Conservation (phyloP, 2,113 vertebrate genomes). For the Sapajus apella region DNA sequence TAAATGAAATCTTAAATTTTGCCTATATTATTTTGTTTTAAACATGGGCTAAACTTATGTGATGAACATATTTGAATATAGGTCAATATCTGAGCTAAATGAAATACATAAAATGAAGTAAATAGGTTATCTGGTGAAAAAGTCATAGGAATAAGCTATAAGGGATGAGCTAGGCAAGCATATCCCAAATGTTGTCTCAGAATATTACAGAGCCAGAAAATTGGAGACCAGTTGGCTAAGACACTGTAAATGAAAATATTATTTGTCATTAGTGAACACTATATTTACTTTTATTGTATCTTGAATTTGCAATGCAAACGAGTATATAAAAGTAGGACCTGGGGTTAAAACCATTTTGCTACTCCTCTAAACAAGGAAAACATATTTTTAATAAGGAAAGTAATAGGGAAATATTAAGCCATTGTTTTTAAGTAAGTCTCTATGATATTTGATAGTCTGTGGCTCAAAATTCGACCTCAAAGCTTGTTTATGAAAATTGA, state of each 20-base stretch:
- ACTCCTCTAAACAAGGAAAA: background rate
- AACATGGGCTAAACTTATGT: background rate
- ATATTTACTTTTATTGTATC: background rate
- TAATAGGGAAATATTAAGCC: background rate
- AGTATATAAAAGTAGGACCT: background rate
- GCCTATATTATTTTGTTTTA: background rate
- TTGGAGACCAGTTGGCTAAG: background rate
- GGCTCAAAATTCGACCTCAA: background rate
- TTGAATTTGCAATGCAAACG: background rate
- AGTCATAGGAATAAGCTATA: background rate
- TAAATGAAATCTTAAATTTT: background rate
- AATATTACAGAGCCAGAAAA: background rate
- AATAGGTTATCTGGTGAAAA: background rate
- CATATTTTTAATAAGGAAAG: background rate
- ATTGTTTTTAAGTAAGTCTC: background rate
- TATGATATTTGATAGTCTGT: background rate
- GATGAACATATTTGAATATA: background rate
- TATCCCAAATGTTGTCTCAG: background rate
- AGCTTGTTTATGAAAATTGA: background rate
- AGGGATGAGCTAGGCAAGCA: background rate
- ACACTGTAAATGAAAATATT: background rate
- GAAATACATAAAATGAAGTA: background rate
- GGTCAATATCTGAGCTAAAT: background rate
- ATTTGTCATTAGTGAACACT: background rate
- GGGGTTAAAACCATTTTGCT: background rate